Conservation (phyloP, 2,888 invertebrate genomes). For the Electrophaes corylata region DNA sequence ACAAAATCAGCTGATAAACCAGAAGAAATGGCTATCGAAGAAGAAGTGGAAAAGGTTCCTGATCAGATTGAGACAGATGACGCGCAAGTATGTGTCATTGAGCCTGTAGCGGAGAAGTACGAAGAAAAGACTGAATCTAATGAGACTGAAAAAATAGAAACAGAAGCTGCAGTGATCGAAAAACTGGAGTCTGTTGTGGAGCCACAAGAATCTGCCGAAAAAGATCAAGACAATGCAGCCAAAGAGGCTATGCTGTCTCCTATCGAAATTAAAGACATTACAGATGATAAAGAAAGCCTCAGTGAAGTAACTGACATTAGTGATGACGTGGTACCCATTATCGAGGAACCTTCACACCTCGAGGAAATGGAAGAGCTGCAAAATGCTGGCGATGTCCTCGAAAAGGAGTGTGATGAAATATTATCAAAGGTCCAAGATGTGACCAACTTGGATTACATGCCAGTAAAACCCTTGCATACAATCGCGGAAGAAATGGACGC, state of each 20-base stretch:
- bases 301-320: slow-evolving; percentile 61
- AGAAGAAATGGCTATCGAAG: slow-evolving; percentile 43
- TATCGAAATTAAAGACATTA: slow-evolving; percentile 67
- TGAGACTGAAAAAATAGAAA: slow-evolving; percentile 62
- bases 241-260: slow-evolving; percentile 53
- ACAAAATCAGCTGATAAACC: slow-evolving; percentile 42
- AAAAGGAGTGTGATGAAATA: slow-evolving; percentile 80
- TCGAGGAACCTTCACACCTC: slow-evolving; percentile 56
- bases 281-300: slow-evolving; percentile 57
- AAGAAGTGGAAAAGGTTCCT: slow-evolving; percentile 55
- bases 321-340: slow-evolving; percentile 64
- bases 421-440: slow-evolving; percentile 77
- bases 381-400: slow-evolving; percentile 55
- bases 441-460: slow-evolving; percentile 71
- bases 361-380: slow-evolving; percentile 66
- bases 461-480: slow-evolving; percentile 66
- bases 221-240: slow-evolving; percentile 45
- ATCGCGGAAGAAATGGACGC: slow-evolving; percentile 74
- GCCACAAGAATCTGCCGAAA: slow-evolving; percentile 51
- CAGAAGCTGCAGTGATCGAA: slow-evolving; percentile 43
- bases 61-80: slow-evolving; percentile 50
- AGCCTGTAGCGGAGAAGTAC: slow-evolving; percentile 59
- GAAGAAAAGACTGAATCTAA: slow-evolving; percentile 58
- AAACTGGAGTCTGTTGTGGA: slow-evolving; percentile 44
- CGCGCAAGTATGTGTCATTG: slow-evolving; percentile 48